Base-by-base conservation (phyloP, 1,140 invertebrate genomes). In the Triops longicaudatus region DNA sequence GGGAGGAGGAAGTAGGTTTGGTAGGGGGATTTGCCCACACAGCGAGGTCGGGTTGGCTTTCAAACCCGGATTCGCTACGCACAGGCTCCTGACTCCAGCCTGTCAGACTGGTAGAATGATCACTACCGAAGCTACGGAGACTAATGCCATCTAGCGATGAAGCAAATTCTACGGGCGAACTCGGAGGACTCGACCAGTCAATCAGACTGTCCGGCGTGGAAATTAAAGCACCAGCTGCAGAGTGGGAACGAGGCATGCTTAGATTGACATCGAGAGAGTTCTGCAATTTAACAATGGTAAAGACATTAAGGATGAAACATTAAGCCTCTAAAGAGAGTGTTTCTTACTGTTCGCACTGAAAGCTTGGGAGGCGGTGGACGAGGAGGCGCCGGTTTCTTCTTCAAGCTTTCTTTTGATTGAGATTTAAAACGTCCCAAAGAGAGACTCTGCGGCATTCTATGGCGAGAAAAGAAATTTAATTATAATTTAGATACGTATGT, bases 341-440 rank as follows among this genome's bases (percentile, higher is more conserved):
- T n/a, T n/a, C n/a, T 12, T 63, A 75, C 74, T 63, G 74, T 26
- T 63, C 63, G 43, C 10, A 27, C 12, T 7, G 43, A 63, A 17
- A 72, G 72, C 43, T 73, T 73, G 42, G 76, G 76, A 73, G 76
- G 76, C 11, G 76, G 76, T 7, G 76, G 76, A 31, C 76, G 37
- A 28, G 76, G 76, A 27, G 76, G 76, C 27, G 76, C 72, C 1
- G 42, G 12, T 73, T 77, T 77, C 72, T 77, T 77, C 73, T 73
- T 77, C 50, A 63, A n/a, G 14, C 50, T 63, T 63, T 63, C 50
- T 17, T 63, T 63, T 5, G 50, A 63, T 17, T 22, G 50, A 63
- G 50, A 63, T 17, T 63, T 63, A 63, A 63, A 63, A 63, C 50
- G 14, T 63, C 50, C 50, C 22, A 63, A 22, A 1, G 50, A 63